Percentiles rank a stretch among this genome's conserved stretches.
Conservation (phyloP, 2,888 invertebrate species). For the Drosophila recens region DNA sequence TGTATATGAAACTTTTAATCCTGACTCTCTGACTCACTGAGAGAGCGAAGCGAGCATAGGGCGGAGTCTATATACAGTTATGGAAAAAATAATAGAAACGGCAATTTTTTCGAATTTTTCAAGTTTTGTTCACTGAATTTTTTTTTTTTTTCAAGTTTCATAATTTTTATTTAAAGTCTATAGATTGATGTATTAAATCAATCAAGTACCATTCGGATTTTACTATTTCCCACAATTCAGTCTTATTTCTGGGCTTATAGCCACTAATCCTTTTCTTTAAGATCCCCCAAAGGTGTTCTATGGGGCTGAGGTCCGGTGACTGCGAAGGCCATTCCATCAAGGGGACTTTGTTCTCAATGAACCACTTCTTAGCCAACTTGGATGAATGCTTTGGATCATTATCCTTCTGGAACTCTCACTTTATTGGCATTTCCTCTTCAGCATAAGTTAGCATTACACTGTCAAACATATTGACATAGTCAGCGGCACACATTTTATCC, state of each 20-base stretch:
- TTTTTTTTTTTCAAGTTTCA: no score
- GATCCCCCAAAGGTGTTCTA: constrained; percentile 6
- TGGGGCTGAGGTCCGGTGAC: constrained; percentile 5
- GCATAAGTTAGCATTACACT: no score
- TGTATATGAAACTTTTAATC: no score
- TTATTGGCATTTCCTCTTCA: constrained; percentile 12
- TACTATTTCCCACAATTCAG: neutral
- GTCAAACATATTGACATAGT: no score
- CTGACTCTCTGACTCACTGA: no score
- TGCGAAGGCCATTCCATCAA: constrained; percentile 14
- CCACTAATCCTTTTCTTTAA: constrained; percentile 2
- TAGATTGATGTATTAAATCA: neutral
- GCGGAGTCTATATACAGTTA: no score
- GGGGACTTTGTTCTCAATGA: constrained; percentile 4
- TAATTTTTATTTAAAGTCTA: no score
- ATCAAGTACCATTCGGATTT: constrained; percentile 9
- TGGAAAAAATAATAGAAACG: no score
- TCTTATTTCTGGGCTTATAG: neutral
- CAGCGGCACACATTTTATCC: neutral
- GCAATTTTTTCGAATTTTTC: no score
- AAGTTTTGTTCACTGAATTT: no score
- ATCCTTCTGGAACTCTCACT: constrained; percentile 12
- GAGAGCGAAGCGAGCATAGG: no score
- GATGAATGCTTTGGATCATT: constrained; percentile 13
- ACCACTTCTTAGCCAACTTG: constrained; percentile 1